Base-by-base conservation (phyloP, 2,797 vertebrate genomes). In the Schizothorax lantsangensis region DNA sequence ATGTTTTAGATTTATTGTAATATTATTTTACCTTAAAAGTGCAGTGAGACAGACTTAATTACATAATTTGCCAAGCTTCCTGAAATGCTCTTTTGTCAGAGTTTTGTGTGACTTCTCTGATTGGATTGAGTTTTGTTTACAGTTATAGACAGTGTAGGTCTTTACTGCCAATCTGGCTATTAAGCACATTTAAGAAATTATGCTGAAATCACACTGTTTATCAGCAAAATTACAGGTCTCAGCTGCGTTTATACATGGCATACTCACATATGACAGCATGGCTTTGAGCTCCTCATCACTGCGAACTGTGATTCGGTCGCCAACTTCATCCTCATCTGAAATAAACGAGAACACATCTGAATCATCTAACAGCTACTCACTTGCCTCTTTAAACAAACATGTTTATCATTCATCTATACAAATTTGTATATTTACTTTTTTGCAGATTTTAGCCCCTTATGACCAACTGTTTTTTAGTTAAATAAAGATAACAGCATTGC, bases 271-370 rank as follows among this genome's bases (percentile, higher is more conserved):
- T 10, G 97, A 98, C 66, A 99, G 92, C 98, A 99, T 99, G 84
- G 98, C 98, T 94, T 99, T 98, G 93, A 99, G 97, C 91, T 99
- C 98, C 93, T 99, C 98, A 68, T 99, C 98, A 40, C 98, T 99
- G 89, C 98, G 95, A 47, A 99, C 98, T 17, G 98, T 99, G 91
- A 99, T 99, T 90, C 98, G 95, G 90, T 99, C 98, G 0, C 98
- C 97, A 33, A 99, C 98, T 90, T 99, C 98, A 92, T 99, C 98
- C 94, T 99, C 98, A 94, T 99, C 98, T 99, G 85, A 79, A 91
- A 91, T 74, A 84, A 54, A 88, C 45, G 9, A 30, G 47, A 14
- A 40, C 72, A 75, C 40, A 4, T 2, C 66, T 59, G 5, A 84
- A 45, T 64, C 23, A 43, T n/a, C n/a, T 68, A 79, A 45, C 52